Conservation (phyloP, 2,113 vertebrate genomes). For the Dipodomys spectabilis region DNA sequence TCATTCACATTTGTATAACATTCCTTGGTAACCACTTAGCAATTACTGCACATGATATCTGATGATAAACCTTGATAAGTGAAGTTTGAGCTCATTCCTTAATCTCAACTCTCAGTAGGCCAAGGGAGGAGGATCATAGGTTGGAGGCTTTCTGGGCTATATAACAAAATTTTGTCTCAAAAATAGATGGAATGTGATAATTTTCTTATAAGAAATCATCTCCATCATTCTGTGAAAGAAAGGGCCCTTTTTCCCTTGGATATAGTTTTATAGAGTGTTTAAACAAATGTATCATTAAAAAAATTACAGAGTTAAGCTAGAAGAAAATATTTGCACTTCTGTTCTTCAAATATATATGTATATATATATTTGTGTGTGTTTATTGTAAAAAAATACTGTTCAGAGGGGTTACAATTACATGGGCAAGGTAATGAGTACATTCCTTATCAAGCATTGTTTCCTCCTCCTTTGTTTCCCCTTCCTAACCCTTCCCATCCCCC, state of each 20-base stretch:
- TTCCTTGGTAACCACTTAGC: constrained; percentile 8
- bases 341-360: too few species aligned
- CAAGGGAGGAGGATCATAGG: neutral
- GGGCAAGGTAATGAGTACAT: too few species aligned
- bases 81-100: too few species aligned
- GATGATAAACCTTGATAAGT: too few species aligned
- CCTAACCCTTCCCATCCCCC: too few species aligned
- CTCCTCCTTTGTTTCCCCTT: too few species aligned
- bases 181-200: neutral
- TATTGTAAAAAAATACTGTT: too few species aligned
- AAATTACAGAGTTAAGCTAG: neutral
- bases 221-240: constrained; percentile 5
- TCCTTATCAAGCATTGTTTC: too few species aligned
- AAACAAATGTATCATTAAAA: neutral
- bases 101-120: neutral
- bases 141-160: neutral
- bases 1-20: neutral
- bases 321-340: neutral
- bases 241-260: neutral
- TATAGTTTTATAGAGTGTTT: neutral
- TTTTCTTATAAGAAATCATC: neutral
- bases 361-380: too few species aligned
- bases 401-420: too few species aligned
- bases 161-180: too few species aligned
- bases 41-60: neutral